Conservation (phyloP, 2,113 vertebrate genomes). For the Neogobius melanostomus region DNA sequence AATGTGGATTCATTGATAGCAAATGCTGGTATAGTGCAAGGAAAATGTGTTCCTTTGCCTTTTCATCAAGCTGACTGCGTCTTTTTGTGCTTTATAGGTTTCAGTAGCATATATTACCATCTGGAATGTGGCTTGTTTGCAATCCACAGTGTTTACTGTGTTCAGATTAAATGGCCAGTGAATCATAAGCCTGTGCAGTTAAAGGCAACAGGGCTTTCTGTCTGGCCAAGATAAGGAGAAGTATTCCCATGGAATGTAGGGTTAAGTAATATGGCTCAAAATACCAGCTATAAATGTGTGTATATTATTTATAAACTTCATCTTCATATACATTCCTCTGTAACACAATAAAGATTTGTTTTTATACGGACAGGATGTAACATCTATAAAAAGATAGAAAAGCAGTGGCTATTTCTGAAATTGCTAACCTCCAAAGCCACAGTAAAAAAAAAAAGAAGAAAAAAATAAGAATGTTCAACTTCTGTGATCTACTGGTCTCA, state of each 20-base stretch:
- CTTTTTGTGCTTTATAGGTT: slow-evolving; percentile 23
- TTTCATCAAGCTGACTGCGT: slow-evolving; percentile 29
- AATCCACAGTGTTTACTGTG: slow-evolving; percentile 15
- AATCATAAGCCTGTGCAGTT: slow-evolving; percentile 11
- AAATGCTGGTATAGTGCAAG: slow-evolving; percentile 24
- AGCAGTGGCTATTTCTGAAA: slow-evolving; percentile 40
- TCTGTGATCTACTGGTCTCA: slow-evolving; percentile 36
- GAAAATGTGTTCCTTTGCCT: slow-evolving; percentile 42
- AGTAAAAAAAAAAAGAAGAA: slow-evolving; percentile 23
- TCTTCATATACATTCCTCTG: background rate
- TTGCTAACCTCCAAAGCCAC: slow-evolving; percentile 40
- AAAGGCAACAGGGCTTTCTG: slow-evolving; percentile 16
- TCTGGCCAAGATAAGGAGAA: slow-evolving; percentile 9
- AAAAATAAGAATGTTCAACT: slow-evolving; percentile 37
- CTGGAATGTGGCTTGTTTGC: slow-evolving; percentile 31
- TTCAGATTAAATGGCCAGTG: slow-evolving; percentile 21
- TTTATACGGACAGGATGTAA: slow-evolving; percentile 31
- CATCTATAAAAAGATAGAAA: slow-evolving; percentile 25
- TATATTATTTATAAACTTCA: background rate
- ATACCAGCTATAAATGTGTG: slow-evolving; percentile 11
- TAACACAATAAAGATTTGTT: slow-evolving; percentile 17
- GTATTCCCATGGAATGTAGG: slow-evolving; percentile 19
- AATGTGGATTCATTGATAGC: slow-evolving; percentile 19
- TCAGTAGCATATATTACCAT: slow-evolving; percentile 32
- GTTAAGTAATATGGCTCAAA: slow-evolving; percentile 22